phyloP scores from a whole-genome alignment of 2,888 invertebrate species.

The Cremastinae sp. region DNA sequence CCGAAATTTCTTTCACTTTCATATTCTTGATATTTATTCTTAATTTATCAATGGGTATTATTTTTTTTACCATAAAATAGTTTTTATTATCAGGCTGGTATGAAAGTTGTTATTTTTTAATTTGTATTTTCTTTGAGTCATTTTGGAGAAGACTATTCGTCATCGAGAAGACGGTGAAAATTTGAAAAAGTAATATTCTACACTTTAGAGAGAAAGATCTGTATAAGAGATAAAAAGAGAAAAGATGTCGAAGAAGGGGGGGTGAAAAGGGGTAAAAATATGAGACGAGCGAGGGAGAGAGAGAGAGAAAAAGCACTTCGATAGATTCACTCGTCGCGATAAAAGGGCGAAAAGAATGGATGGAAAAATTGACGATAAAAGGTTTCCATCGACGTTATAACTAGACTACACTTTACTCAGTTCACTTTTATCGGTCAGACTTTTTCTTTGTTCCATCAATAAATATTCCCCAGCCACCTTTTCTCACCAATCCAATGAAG shows the following conservation, averaged over 20 bases:
- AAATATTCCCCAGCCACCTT: conserved; percentile 13
- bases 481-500: background rate
- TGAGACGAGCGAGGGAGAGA: background rate
- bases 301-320: conserved; percentile 28
- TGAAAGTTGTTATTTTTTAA: no score
- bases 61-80: no score
- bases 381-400: conserved; percentile 46
- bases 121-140: no score
- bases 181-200: background rate
- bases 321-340: conserved; percentile 47
- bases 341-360: conserved; percentile 39
- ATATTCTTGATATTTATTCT: no score
- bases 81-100: no score
- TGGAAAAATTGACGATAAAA: conserved; percentile 51
- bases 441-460: conserved; percentile 28
- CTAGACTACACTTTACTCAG: conserved; percentile 43
- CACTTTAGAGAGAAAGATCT: conserved; percentile 25
- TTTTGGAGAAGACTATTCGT: no score
- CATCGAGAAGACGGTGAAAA: conserved; percentile 1
- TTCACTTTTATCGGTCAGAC: conserved; percentile 44
- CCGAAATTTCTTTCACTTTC: no score
- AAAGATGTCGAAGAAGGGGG: conserved; percentile 10
- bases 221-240: background rate
- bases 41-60: no score
- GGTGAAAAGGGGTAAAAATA: background rate